These are phyloP conservation scores for Drosophila tropicalis DNA, from an alignment of 1,140 invertebrate genomes.

Conservation along the genomic window DNA sequence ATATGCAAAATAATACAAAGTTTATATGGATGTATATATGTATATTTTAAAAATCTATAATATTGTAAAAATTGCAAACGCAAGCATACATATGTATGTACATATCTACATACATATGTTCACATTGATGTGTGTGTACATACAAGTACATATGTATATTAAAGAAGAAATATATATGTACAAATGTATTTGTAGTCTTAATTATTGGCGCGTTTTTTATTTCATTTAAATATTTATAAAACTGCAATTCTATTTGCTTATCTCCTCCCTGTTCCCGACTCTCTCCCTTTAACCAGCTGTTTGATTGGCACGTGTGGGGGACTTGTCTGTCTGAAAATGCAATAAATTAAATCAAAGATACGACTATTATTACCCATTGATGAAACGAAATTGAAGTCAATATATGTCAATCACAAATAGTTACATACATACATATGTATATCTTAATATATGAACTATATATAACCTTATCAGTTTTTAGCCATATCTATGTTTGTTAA, in stretches of 20 bases:
- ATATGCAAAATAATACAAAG: too few species aligned
- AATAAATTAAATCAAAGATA: not conserved
- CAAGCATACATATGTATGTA: not conserved
- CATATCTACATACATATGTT: not conserved
- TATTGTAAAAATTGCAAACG: conserved; percentile 6
- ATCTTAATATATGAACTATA: too few species aligned
- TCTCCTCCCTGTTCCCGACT: not conserved
- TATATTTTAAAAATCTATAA: not conserved
- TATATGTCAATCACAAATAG: not conserved
- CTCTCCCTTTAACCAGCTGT: not conserved
- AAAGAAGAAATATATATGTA: not conserved
- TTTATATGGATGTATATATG: not conserved
- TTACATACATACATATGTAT: too few species aligned
- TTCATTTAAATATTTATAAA: conserved; percentile 24
- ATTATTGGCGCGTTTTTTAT: not conserved
- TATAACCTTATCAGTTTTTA: too few species aligned
- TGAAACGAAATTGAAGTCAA: not conserved
- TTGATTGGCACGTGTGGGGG: not conserved
- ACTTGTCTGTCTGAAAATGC: not conserved
- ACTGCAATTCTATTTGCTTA: not conserved
- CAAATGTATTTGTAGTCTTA: not conserved
- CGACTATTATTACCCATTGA: not conserved
- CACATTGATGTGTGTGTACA: not conserved
- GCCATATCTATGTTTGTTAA: too few species aligned
- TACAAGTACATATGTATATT: too few species aligned